Conservation (phyloP, 2,113 vertebrate species). For the Petrocephalus zakoni region DNA sequence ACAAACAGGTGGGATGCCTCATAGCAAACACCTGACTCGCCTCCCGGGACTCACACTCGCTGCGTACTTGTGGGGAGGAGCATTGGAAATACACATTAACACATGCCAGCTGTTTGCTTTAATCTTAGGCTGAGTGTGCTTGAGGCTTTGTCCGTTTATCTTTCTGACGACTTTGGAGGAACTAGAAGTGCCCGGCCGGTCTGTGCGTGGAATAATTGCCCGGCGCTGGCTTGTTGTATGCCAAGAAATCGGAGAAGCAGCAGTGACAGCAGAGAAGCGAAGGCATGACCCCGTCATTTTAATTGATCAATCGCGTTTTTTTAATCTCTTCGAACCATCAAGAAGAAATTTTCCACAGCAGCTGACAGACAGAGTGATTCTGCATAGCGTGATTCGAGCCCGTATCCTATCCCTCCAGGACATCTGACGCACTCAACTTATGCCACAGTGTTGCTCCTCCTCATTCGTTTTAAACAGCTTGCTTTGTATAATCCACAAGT, state of each 20-base stretch:
- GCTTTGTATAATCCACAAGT: no score
- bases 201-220: not conserved
- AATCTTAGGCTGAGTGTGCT: not conserved
- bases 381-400: not conserved
- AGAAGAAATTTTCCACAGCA: not conserved
- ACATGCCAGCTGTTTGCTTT: not conserved
- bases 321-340: not conserved
- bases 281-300: not conserved
- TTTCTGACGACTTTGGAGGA: constrained; percentile 6
- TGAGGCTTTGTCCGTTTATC: not conserved
- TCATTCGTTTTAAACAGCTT: not conserved
- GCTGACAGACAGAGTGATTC: not conserved
- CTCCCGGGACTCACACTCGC: not conserved
- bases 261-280: not conserved
- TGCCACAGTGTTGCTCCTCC: not conserved
- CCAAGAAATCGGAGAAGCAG: not conserved
- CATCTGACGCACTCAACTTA: not conserved
- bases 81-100: not conserved
- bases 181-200: not conserved
- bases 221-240: not conserved
- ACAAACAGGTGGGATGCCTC: not conserved
- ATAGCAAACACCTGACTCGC: not conserved
- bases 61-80: not conserved
- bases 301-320: not conserved
- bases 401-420: not conserved